Percentiles rank a stretch among this genome's conserved stretches.
phyloP scores from a whole-genome alignment of 2,797 vertebrate genomes.

The Tapirus indicus region DNA sequence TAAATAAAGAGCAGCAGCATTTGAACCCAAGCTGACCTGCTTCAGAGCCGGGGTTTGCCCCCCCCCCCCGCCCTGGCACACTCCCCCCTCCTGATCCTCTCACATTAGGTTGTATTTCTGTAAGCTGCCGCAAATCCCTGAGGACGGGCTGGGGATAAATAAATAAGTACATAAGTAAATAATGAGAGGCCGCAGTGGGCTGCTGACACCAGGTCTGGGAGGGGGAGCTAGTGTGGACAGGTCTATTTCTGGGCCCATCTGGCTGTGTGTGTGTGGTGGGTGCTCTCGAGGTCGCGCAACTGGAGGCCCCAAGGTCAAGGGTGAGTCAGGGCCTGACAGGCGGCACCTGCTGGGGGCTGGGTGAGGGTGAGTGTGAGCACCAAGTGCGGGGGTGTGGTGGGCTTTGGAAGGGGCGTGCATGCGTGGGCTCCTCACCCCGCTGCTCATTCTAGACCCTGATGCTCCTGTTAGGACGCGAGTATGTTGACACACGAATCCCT shows the following conservation, averaged over 20 bases:
- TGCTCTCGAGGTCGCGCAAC: not conserved
- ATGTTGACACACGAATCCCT: conserved; percentile 22
- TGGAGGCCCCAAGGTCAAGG: not conserved
- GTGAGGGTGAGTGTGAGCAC: no score
- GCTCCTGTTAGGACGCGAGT: not conserved
- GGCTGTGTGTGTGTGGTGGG: not conserved
- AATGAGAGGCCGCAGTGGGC: not conserved
- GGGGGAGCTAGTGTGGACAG: not conserved
- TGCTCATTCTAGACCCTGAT: not conserved
- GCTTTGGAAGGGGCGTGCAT: not conserved
- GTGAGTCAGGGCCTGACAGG: not conserved
- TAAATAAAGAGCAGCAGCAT: not conserved
- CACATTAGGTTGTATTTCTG: conserved; percentile 28
- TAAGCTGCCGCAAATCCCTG: conserved; percentile 52
- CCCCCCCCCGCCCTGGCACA: not conserved
- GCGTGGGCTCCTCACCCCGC: not conserved
- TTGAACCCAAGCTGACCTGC: not conserved
- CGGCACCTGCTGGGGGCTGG: not conserved
- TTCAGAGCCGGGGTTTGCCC: not conserved
- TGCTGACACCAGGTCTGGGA: not conserved
- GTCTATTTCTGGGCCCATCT: not conserved
- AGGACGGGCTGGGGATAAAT: conserved; percentile 17
- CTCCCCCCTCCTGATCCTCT: not conserved
- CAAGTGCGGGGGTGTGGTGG: not conserved
- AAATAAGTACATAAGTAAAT: not conserved